These are phyloP conservation scores for Eueremaeus valkanovi DNA, from an alignment of 2,888 invertebrate species.

Conservation along the genomic window DNA sequence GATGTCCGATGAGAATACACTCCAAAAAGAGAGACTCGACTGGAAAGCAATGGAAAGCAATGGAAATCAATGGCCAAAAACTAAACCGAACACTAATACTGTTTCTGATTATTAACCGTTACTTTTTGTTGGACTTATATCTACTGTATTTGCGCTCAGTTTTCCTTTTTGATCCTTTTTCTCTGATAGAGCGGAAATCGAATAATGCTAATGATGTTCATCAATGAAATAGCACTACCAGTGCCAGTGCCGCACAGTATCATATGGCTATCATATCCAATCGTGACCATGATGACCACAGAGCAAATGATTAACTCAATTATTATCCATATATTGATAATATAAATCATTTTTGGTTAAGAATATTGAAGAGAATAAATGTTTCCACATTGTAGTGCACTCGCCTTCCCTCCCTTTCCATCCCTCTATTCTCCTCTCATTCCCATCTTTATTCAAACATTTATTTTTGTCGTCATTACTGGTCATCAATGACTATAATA, in stretches of 20 bases:
- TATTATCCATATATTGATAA: conserved; percentile 34
- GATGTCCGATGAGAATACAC: conserved; percentile 24
- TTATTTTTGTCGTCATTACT: background rate
- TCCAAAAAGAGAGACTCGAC: no score
- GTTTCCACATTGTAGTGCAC: background rate
- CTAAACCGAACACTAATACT: conserved; percentile 1
- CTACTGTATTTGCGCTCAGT: background rate
- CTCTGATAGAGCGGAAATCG: conserved; percentile 6
- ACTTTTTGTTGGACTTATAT: conserved; percentile 26
- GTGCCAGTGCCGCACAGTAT: background rate
- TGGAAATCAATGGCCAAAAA: background rate
- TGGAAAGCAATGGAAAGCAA: background rate
- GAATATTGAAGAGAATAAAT: background rate
- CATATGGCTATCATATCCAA: background rate
- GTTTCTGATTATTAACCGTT: conserved; percentile 1
- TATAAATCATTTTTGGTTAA: conserved; percentile 24
- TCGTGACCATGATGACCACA: conserved; percentile 30
- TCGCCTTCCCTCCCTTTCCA: background rate
- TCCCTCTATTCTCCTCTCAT: background rate
- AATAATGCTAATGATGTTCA: conserved; percentile 35
- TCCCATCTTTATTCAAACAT: background rate
- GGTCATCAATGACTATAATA: background rate
- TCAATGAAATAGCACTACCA: conserved; percentile 6
- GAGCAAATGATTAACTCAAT: conserved; percentile 35
- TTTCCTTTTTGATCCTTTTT: conserved; percentile 32